Evolutionary conservation across 2,113 vertebrate species (phyloP), one percentile per base, ranked within the genome.

Genomic region (Ciconia boyciana): DNA sequence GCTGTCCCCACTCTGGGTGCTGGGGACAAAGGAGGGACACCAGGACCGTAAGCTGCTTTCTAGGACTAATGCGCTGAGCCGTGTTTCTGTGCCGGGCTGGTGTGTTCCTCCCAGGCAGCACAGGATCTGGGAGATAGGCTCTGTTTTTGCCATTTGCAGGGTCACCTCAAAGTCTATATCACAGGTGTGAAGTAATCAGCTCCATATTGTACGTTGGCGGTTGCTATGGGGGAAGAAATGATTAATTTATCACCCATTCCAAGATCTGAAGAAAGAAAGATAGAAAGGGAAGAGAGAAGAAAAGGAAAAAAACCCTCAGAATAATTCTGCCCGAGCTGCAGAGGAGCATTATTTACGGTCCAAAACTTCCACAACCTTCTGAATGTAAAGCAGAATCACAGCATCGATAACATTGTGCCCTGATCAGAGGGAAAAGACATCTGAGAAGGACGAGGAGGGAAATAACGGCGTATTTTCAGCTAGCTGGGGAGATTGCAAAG

Each of bases 281-380:
- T 62, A 57, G 84, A 36, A 24, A 58, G 20, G 36, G 31, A 80
- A 94, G 82, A 62, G 90, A 48, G 66, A 64, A 66, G 69, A 51
- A 25, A 55, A 48, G 3, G 2, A 9, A 28, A 43, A 57, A 12
- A 70, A 3, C 16, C 46, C 34, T 91, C 29, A 29, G 72, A 81
- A 74, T 85, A 84, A 91, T 92, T 86, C 92, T 87, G 61, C 76
- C 81, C 0, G 28, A 95, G 95, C 89, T 18, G 32, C 16, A 57
- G 75, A 55, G 92, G 85, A 61, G 11, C 44, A 11, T 97, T 97
- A 97, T 97, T 96, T 96, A 97, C 36, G 31, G 96, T 77, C 76
- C 79, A 43, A 28, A 86, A 95, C 79, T 87, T 93, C 62, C 90
- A 61, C n/a, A 28, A n/a, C 78, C 52, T 62, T 81, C 79, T 65